Base-by-base conservation (phyloP, 2,113 vertebrate genomes). In the Girardinichthys multiradiatus region DNA sequence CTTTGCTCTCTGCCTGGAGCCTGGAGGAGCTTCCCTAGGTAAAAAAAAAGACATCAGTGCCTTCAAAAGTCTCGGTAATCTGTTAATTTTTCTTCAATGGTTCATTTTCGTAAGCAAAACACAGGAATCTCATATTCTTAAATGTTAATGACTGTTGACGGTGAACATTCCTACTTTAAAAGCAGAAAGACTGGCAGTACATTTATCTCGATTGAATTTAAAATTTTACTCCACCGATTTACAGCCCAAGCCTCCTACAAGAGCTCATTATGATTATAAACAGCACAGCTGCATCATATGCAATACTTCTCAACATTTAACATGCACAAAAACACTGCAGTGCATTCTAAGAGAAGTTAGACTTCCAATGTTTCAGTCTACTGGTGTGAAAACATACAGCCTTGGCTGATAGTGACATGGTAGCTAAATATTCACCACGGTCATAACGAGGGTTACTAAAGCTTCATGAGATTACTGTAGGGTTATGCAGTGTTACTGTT, bases 1-100 rank as follows among this genome's bases (percentile, higher is more conserved):
- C 94, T 97, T 75, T 98, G 96, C 93, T 96, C 96, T 85, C 92
- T 97, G 82, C 96, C 96, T 7, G 94, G 95, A 0, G 96, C 96
- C 87, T 97, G 96, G 96, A 95, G 94, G 84, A 95, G 94, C 86
- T 97, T 98, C 90, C 94, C 95, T 91, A 96, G 96, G 96, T 97
- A 81, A 93, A 45, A 19, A 45, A 19, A 17, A 45, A 45, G 6
- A n/a, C 63, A 39, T 4, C 28, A 29, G 29, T 24, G 8, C 39
- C 61, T 62, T 67, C 69, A 65, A 5, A 29, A 13, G 15, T 15
- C 17, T 26, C 24, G 10, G 48, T 21, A 4, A 2, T 5, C 8
- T 58, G 11, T 19, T 65, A 21, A n/a, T 30, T 62, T 31, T 42
- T 30, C 48, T 62, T 15, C 37, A 7, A 10, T 35, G 6, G 35